Evolutionary conservation across 2,797 vertebrate species (phyloP).

Genomic region (Argyrosomus regius): DNA sequence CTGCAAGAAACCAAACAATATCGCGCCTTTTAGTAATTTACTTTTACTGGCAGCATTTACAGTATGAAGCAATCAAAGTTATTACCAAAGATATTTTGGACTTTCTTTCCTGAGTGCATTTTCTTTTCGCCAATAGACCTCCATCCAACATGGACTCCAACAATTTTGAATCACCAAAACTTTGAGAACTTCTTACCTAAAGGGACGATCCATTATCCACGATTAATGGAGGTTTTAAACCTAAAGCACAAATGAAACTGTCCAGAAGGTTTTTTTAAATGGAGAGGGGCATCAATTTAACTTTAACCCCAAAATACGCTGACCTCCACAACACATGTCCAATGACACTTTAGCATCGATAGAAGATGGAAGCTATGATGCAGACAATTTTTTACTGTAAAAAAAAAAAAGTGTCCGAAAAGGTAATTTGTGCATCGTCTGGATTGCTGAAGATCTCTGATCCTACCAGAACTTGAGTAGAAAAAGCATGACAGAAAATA

Average conservation of each 20-base stretch:
- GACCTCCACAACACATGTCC: neutral
- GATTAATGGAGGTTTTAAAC: neutral
- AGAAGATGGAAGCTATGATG: neutral
- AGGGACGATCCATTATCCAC: neutral
- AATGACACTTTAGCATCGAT: neutral
- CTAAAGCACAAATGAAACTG: neutral
- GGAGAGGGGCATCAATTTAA: neutral
- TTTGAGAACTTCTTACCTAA: neutral
- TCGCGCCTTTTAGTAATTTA: conserved; percentile 1
- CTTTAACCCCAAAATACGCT: neutral
- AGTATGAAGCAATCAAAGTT: neutral
- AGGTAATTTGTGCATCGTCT: neutral
- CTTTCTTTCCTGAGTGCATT: neutral
- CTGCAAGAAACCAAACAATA: neutral
- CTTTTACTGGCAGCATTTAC: neutral
- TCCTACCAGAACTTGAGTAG: neutral
- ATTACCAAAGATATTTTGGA: neutral
- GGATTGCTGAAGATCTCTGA: neutral
- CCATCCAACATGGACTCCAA: neutral
- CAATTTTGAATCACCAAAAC: neutral
- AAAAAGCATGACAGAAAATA: neutral
- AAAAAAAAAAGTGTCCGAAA: neutral
- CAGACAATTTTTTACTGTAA: neutral
- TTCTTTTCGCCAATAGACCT: neutral
- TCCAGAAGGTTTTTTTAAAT: neutral